phyloP scores from a whole-genome alignment of 1,140 invertebrate genomes.

The Hyles euphorbiae region DNA sequence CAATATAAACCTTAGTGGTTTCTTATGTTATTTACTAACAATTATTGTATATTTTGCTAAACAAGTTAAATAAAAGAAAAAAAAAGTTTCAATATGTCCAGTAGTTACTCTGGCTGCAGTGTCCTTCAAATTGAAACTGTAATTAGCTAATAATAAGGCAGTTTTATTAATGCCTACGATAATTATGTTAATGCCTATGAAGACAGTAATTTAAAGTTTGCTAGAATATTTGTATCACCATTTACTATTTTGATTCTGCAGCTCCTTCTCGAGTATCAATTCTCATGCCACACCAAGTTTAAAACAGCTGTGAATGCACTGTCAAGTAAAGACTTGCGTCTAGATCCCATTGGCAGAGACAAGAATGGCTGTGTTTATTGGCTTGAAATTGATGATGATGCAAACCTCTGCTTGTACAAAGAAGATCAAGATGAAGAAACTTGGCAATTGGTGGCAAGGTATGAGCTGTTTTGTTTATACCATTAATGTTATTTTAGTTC shows the following conservation, averaged over 20 bases:
- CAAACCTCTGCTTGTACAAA: conserved; percentile 93
- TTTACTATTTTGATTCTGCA: conserved; percentile 59
- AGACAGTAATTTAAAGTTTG: background rate
- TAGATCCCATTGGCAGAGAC: conserved; percentile 93
- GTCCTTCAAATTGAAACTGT: too few relatives aligned
- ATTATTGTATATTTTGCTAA: too few relatives aligned
- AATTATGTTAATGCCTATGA: too few relatives aligned
- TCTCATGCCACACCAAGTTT: conserved; percentile 95
- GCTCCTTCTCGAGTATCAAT: conserved; percentile 94
- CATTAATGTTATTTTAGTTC: too few relatives aligned
- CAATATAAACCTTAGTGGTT: too few relatives aligned
- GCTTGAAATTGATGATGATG: conserved; percentile 92
- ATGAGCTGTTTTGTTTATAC: conserved; percentile 16
- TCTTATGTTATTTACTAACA: too few relatives aligned
- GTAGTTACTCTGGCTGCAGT: too few relatives aligned
- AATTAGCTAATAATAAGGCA: too few relatives aligned
- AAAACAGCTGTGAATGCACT: conserved; percentile 93
- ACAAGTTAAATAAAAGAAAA: too few relatives aligned
- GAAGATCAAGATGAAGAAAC: conserved; percentile 97
- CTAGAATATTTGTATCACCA: background rate
- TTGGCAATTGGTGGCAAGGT: conserved; percentile 95
- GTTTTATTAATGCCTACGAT: too few relatives aligned
- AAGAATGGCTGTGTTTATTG: conserved; percentile 93
- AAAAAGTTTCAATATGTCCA: too few relatives aligned
- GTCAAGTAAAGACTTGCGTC: conserved; percentile 85